A percentile compares a stretch with the other conserved stretches of the same genome.
These are phyloP conservation scores for Coryphaenoides rupestris DNA, from an alignment of 2,113 vertebrate genomes.

Conservation along the genomic window DNA sequence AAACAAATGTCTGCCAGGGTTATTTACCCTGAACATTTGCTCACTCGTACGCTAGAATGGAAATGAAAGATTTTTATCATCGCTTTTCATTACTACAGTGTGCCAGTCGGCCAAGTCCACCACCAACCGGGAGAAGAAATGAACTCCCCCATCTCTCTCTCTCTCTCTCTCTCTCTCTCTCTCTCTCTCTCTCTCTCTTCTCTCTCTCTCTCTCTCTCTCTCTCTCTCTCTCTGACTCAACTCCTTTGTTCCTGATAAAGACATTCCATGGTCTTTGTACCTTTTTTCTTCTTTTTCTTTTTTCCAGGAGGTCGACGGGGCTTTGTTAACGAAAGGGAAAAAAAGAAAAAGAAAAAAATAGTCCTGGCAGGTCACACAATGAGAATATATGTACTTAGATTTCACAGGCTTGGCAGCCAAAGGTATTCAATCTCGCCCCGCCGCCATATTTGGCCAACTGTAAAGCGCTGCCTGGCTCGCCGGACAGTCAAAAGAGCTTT, in stretches of 20 bases:
- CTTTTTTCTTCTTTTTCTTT: constrained; percentile 24
- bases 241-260: constrained; percentile 73
- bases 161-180: constrained; percentile 20
- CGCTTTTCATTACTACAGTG: constrained; percentile 67
- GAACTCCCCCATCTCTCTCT: constrained; percentile 71
- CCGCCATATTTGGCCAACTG: constrained; percentile 39
- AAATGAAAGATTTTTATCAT: constrained; percentile 76
- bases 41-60: constrained; percentile 62
- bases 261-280: constrained; percentile 72
- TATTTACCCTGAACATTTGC: constrained; percentile 64
- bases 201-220: too few species aligned
- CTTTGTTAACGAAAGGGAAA: constrained; percentile 49
- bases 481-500: too few species aligned
- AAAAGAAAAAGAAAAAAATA: constrained; percentile 27
- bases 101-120: constrained; percentile 62
- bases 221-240: constrained; percentile 42
- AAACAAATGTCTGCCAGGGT: constrained; percentile 59
- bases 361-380: constrained; percentile 63
- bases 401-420: constrained; percentile 63
- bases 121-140: constrained; percentile 78
- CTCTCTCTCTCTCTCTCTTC: too few species aligned
- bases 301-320: constrained; percentile 44
- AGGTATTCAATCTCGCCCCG: constrained; percentile 51
- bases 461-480: constrained; percentile 8
- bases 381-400: constrained; percentile 66